phyloP scores from a whole-genome alignment of 2,113 vertebrate genomes.

The Spizaetus ornatus region DNA sequence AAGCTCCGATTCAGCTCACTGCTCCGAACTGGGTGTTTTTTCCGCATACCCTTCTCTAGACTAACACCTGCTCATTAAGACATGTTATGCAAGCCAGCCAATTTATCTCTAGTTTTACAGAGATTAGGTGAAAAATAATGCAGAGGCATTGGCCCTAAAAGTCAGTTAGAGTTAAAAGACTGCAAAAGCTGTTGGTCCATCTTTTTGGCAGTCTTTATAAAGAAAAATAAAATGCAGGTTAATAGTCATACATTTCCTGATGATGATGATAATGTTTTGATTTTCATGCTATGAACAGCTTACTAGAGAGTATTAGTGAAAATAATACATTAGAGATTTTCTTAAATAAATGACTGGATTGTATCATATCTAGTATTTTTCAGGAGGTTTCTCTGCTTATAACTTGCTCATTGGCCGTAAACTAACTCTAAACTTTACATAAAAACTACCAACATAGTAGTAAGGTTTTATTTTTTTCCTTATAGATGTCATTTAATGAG shows the following conservation, averaged over 20 bases:
- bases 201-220: not conserved
- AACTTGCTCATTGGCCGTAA: not conserved
- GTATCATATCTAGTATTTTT: not conserved
- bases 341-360: not conserved
- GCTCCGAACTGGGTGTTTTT: not conserved
- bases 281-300: not conserved
- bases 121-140: not conserved
- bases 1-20: not conserved
- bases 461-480: slow-evolving; percentile 20
- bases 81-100: not conserved
- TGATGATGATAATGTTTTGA: not conserved
- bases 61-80: not conserved
- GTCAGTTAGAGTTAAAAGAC: not conserved
- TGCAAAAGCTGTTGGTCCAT: not conserved
- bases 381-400: not conserved
- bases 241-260: not conserved
- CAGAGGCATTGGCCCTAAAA: not conserved
- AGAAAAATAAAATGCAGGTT: not conserved
- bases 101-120: not conserved
- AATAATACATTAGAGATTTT: not conserved
- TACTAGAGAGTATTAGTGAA: not conserved
- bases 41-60: not conserved
- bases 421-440: not conserved
- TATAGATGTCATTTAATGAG: slow-evolving; percentile 52
- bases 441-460: not conserved